phyloP scores from a whole-genome alignment of 2,888 invertebrate species.

The Catocala nupta region DNA sequence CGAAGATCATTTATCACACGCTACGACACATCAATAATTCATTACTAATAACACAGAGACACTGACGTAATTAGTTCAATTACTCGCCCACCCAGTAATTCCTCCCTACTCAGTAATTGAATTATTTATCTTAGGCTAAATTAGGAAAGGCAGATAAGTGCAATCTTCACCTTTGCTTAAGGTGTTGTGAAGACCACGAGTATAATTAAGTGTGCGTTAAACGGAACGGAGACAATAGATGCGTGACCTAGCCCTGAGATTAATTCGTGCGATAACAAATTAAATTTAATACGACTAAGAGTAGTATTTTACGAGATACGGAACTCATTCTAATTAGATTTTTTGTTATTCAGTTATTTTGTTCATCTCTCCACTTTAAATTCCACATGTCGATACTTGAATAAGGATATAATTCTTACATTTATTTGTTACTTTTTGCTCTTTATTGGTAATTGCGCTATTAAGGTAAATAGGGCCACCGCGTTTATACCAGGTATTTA shows the following conservation, averaged over 20 bases:
- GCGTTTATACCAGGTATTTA: too few species aligned
- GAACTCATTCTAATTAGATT: slow-evolving; percentile 33
- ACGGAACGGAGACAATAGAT: slow-evolving; percentile 73
- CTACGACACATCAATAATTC: slow-evolving; percentile 81
- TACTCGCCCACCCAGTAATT: slow-evolving; percentile 81
- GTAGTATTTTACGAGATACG: slow-evolving; percentile 40
- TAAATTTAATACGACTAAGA: slow-evolving; percentile 53
- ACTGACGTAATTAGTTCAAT: slow-evolving; percentile 85
- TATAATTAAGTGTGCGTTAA: slow-evolving; percentile 73
- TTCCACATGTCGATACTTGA: slow-evolving; percentile 4
- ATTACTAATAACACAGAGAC: slow-evolving; percentile 79
- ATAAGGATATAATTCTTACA: not conserved
- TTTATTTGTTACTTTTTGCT: too few species aligned
- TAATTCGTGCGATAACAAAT: slow-evolving; percentile 52
- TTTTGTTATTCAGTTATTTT: slow-evolving; percentile 21
- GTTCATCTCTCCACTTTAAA: slow-evolving; percentile 9
- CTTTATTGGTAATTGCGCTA: not conserved
- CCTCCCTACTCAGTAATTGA: slow-evolving; percentile 71
- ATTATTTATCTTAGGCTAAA: slow-evolving; percentile 78
- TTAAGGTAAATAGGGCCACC: not conserved
- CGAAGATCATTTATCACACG: slow-evolving; percentile 74
- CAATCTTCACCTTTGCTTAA: slow-evolving; percentile 73
- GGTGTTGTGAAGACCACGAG: slow-evolving; percentile 64
- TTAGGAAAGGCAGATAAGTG: slow-evolving; percentile 62
- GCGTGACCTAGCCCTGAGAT: slow-evolving; percentile 62